Conservation (phyloP, 2,113 vertebrate species). For the Takifugu flavidus region DNA sequence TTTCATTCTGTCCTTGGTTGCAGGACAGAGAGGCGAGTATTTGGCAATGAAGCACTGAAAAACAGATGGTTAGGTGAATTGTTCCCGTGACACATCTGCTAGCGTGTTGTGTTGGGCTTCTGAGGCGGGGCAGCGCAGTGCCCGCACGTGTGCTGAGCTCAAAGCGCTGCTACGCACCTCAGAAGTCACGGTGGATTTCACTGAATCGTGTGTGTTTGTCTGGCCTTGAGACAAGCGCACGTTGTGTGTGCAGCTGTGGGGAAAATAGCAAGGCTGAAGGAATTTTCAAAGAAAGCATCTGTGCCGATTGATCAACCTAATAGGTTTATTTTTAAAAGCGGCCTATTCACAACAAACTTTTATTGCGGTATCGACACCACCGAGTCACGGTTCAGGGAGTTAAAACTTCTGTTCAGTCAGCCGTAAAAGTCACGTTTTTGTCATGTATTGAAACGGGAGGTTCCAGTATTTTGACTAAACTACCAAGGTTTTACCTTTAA, state of each 20-base stretch:
- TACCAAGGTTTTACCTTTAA: too few species aligned
- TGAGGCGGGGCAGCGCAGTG: constrained; percentile 47
- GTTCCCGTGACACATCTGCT: constrained; percentile 71
- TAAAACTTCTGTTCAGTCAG: too few species aligned
- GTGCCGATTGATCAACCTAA: constrained; percentile 47
- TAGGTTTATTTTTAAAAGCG: neutral
- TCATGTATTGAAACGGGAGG: too few species aligned
- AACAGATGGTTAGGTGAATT: constrained; percentile 79
- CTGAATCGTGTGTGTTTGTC: constrained; percentile 52
- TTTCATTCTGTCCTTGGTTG: constrained; percentile 75
- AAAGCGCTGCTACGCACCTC: constrained; percentile 32
- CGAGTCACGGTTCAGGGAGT: neutral
- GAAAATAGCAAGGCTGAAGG: constrained; percentile 18
- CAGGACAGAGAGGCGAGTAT: constrained; percentile 41
- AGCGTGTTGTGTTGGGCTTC: constrained; percentile 58
- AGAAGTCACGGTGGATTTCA: constrained; percentile 52
- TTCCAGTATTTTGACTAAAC: too few species aligned
- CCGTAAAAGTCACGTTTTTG: too few species aligned
- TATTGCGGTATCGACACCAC: neutral
- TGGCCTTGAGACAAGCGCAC: constrained; percentile 27
- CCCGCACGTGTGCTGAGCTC: constrained; percentile 9
- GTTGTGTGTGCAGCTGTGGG: constrained; percentile 37
- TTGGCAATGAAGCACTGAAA: constrained; percentile 61
- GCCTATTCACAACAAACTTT: too few species aligned
- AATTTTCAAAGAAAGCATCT: constrained; percentile 51